Percentiles rank a stretch among this genome's conserved stretches.
These are phyloP conservation scores for Melanchra persicariae DNA, from an alignment of 2,888 invertebrate genomes.

Conservation along the genomic window DNA sequence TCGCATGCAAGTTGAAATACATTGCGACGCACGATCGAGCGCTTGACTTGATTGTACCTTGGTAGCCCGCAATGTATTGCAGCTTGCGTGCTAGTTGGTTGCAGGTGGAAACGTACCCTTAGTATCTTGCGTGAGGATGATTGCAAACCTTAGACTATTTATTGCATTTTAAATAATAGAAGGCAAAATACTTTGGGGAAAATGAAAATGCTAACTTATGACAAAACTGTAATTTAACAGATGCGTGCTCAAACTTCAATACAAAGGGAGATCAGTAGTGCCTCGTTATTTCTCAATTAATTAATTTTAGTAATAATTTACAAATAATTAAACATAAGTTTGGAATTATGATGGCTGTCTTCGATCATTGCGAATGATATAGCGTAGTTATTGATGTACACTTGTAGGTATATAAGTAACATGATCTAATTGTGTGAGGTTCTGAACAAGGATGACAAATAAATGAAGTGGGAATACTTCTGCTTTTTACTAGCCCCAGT, in stretches of 20 bases:
- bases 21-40: too few species aligned
- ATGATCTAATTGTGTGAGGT: conserved; percentile 50
- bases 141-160: too few species aligned
- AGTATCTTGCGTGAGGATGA: too few species aligned
- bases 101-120: too few species aligned
- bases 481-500: not conserved
- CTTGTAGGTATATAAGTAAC: conserved; percentile 63
- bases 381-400: conserved; percentile 61
- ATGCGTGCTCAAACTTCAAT: not conserved
- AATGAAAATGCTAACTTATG: not conserved
- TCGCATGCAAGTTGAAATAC: too few species aligned
- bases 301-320: conserved; percentile 27
- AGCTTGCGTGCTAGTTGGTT: too few species aligned
- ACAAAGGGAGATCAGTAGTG: not conserved
- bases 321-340: conserved; percentile 9
- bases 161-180: not conserved
- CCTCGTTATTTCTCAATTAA: conserved; percentile 21
- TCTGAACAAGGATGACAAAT: conserved; percentile 42
- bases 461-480: conserved; percentile 32
- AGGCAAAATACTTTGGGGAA: not conserved
- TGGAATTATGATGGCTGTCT: conserved; percentile 49
- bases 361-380: conserved; percentile 57
- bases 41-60: too few species aligned
- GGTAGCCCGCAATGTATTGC: too few species aligned
- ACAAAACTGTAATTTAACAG: too few species aligned